Percentiles rank a stretch among this genome's conserved stretches.
Conservation (phyloP, 2,797 vertebrate species). For the Silurus lanzhouensis region DNA sequence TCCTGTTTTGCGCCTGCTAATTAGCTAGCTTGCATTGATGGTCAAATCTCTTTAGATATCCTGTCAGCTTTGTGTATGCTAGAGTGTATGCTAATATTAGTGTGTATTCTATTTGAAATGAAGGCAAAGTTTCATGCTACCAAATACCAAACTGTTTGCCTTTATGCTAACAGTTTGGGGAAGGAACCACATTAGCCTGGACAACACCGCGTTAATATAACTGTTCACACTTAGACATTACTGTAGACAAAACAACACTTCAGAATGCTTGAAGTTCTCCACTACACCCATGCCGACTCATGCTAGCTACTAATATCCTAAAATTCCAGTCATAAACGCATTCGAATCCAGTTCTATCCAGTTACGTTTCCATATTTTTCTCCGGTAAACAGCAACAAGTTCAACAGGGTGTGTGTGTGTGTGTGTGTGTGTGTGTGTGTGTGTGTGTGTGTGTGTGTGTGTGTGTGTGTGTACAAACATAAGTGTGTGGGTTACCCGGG, state of each 20-base stretch:
- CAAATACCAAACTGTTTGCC: too few relatives aligned
- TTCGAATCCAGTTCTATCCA: constrained; percentile 1
- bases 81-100: too few relatives aligned
- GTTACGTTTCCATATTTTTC: not conserved
- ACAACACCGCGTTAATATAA: too few relatives aligned
- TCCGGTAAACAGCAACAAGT: not conserved
- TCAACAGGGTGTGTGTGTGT: constrained; percentile 18
- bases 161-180: too few relatives aligned
- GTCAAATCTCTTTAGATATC: not conserved
- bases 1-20: not conserved
- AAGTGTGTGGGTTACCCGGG: not conserved
- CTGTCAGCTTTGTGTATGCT: too few relatives aligned
- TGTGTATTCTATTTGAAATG: too few relatives aligned
- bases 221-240: too few relatives aligned
- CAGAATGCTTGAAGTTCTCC: not conserved
- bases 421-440: constrained; percentile 17
- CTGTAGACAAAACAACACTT: too few relatives aligned
- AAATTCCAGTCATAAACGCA: not conserved
- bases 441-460: constrained; percentile 1
- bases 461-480: not conserved
- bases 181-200: too few relatives aligned
- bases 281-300: not conserved
- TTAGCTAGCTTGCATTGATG: not conserved
- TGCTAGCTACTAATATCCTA: not conserved
- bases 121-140: too few relatives aligned